Conservation (phyloP, 30 jellyfish, hydroid and myxozoan genomes). For the Aurelia coerulea region DNA sequence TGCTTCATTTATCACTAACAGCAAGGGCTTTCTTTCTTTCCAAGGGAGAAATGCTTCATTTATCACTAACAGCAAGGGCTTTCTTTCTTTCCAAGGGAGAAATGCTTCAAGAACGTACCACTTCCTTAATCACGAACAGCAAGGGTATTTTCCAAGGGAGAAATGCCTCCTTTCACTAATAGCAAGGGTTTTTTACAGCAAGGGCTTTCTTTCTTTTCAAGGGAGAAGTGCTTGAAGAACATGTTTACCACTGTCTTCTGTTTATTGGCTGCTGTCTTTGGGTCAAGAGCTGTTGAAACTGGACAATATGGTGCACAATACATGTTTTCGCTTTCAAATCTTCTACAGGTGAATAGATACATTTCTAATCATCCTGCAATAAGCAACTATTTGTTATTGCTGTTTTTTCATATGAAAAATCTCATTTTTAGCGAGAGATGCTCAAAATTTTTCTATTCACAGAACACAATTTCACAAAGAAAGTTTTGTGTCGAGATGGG, state of each 20-base stretch:
- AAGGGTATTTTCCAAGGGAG: background rate
- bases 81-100: too few species aligned
- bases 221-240: constrained; percentile 88
- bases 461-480: too few species aligned
- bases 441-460: too few species aligned
- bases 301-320: constrained; percentile 82
- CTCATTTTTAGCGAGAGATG: too few species aligned
- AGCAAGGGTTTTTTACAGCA: background rate
- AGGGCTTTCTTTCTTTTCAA: background rate
- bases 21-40: too few species aligned
- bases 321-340: constrained; percentile 83
- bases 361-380: background rate
- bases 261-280: constrained; percentile 83
- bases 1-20: too few species aligned
- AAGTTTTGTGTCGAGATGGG: too few species aligned
- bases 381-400: too few species aligned
- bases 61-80: too few species aligned
- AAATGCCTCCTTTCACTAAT: background rate
- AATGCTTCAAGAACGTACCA: too few species aligned
- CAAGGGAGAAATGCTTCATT: too few species aligned
- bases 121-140: background rate
- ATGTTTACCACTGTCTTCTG: constrained; percentile 81
- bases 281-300: constrained; percentile 79
- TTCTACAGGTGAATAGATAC: constrained; percentile 60
- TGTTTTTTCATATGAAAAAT: background rate